Base-by-base conservation (phyloP, 2,888 invertebrate genomes). In the Nephrotoma appendiculata region DNA sequence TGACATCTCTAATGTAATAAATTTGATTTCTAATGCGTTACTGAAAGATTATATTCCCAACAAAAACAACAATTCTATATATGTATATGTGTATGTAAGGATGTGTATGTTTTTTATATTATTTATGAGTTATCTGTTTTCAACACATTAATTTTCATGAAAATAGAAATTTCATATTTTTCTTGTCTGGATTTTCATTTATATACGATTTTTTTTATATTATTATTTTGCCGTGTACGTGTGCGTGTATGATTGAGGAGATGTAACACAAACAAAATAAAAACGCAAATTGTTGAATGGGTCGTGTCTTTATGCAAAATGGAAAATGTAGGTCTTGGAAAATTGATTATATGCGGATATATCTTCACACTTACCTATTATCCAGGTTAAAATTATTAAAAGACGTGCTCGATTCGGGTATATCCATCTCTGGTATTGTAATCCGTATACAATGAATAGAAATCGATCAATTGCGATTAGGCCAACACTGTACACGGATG, bases 401-500 rank as follows among this genome's bases (percentile, higher is more conserved):
- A 93, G 90, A 86, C 94, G 91, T 2, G 94, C 94, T 88, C 94
- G 92, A 0, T 92, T 92, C 0, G 94, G 93, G 88, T 92, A 94
- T 86, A 94, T 92, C 93, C 94, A 94, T 87, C 92, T 91, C 89
- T 94, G 93, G 89, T 95, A 94, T 89, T 94, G 93, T 15, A 95
- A 89, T 0, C 94, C 95, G 88, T 94, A 94, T 0, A 94, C 90
- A 85, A 95, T 95, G 89, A 94, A 95, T 84, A 94, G 92, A 89
- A 93, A 95, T 44, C 95, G 91, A 89, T 95, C 95, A 0, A 94
- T 91, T 2, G 94, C 94, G 43, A 95, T 94, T 9, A 94, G 90
- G 0, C 94, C 94, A 5, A 95, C 93, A 86, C 94, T 94, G 90
- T 94, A 94, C 87, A 94, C 93, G 0, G 94, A 95, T 9, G 94